Base-by-base conservation (phyloP, 2,888 invertebrate species). In the Ptychoptera contaminata region DNA sequence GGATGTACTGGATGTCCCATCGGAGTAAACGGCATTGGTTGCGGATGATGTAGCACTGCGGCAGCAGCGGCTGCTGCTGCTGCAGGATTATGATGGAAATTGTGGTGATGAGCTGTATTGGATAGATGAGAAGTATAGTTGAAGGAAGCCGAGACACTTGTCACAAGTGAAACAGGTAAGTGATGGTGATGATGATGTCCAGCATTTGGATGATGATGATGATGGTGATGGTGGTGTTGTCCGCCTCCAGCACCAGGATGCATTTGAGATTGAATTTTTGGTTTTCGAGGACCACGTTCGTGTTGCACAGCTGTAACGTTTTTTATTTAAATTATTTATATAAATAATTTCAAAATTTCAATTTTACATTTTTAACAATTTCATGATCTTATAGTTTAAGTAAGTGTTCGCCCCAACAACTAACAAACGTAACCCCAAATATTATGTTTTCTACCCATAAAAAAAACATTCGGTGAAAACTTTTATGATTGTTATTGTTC, bases 271-370 rank as follows among this genome's bases (percentile, higher is more conserved):
- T 82, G 84, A 49, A 81, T 67, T 67, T 94, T 93, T 7, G 92
- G 90, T 67, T 93, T 93, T 47, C 94, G 76, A 0, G 94, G 94
- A 8, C 94, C 94, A 39, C 94, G 77, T 67, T 94, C 94, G 68
- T 94, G 94, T 67, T 94, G 94, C 49, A 94, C 94, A 61, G 94
- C 94, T 94, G 72, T 47, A 71, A 65, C 44, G 35, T 34, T 8
- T 23, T 23, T 23, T 23, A 23, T 23, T 23, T 5, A 23, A 23
- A 23, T 23, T 23, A 23, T 23, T 23, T 23, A 23, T 5, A 23
- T 5, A 23, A 23, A 5, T 23, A 23, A 23, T 23, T 23, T 23
- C n/a, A n/a, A n/a, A n/a, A n/a, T n/a, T 23, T 23, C 7, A 23
- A 5, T 23, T 23, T 23, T 23, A 23, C 7, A 23, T 5, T 23